Conservation (phyloP, 35 echinoderm and acorn worm genomes). For the Strongylocentrotus purpuratus region DNA sequence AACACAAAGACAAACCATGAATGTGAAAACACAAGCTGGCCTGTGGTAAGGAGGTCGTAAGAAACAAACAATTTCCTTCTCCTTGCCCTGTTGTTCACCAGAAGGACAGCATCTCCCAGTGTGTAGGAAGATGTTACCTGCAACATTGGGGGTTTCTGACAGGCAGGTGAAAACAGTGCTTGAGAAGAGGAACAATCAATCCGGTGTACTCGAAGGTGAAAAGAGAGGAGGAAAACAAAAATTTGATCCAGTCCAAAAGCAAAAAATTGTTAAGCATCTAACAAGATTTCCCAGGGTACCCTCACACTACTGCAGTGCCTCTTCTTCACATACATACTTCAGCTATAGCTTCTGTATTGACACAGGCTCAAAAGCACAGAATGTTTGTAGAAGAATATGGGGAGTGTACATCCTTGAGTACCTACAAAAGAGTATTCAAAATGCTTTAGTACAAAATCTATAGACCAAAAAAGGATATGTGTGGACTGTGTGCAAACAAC, state of each 20-base stretch:
- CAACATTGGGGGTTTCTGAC: conserved; percentile 18
- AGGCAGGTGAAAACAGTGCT: conserved; percentile 24
- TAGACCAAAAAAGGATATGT: conserved; percentile 69
- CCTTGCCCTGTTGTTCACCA: background rate
- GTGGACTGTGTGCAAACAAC: conserved; percentile 26
- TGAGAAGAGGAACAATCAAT: background rate
- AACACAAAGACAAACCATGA: too few species aligned
- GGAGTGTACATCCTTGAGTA: background rate
- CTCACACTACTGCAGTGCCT: conserved; percentile 60
- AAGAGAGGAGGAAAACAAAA: conserved; percentile 34
- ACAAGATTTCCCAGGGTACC: conserved; percentile 59
- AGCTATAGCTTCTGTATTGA: conserved; percentile 52
- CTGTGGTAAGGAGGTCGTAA: background rate
- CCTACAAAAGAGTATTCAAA: conserved; percentile 52
- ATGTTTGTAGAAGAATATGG: conserved; percentile 60
- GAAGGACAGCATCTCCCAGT: background rate
- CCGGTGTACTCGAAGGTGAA: conserved; percentile 15
- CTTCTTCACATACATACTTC: conserved; percentile 26
- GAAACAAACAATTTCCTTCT: background rate
- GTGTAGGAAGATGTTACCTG: conserved; percentile 25
- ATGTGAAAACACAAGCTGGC: too few species aligned
- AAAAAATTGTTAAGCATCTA: conserved; percentile 26
- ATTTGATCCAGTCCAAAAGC: background rate
- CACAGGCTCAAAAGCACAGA: conserved; percentile 35
- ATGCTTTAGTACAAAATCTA: conserved; percentile 57